phyloP scores from a whole-genome alignment of 2,113 vertebrate genomes.

The Proteles cristata region DNA sequence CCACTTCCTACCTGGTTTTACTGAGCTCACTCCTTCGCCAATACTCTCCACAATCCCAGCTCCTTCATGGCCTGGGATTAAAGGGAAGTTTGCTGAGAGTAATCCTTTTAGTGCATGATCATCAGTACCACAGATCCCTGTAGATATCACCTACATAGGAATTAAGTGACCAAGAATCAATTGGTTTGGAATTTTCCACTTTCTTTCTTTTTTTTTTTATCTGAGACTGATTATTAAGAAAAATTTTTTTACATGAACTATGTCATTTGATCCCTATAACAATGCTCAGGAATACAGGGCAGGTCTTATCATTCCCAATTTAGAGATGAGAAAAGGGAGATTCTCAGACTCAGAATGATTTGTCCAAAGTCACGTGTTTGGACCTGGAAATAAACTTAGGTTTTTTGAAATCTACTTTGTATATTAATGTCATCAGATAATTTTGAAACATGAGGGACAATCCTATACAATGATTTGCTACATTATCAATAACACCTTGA shows the following conservation, averaged over 20 bases:
- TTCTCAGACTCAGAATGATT: background rate
- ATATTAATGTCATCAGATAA: background rate
- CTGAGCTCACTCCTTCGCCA: conserved; percentile 86
- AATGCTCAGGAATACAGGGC: background rate
- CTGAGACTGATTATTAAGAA: background rate
- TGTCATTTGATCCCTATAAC: background rate
- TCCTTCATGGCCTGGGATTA: conserved; percentile 89
- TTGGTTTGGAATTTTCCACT: background rate
- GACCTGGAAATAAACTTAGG: background rate
- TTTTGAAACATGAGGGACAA: background rate
- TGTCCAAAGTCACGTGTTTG: background rate
- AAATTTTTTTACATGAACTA: background rate
- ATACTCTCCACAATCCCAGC: conserved; percentile 90
- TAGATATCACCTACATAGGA: conserved; percentile 87
- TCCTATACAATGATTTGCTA: background rate
- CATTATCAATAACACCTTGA: background rate
- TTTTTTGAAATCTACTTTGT: background rate
- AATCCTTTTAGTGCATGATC: background rate
- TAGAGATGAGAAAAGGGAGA: background rate
- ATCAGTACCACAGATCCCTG: conserved; percentile 89
- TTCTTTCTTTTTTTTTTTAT: background rate
- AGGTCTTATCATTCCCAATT: background rate
- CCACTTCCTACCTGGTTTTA: conserved; percentile 85
- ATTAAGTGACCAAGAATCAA: background rate
- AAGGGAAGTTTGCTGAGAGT: conserved; percentile 71